Conservation (phyloP, 2,797 vertebrate species). For the Chrosomus eos region DNA sequence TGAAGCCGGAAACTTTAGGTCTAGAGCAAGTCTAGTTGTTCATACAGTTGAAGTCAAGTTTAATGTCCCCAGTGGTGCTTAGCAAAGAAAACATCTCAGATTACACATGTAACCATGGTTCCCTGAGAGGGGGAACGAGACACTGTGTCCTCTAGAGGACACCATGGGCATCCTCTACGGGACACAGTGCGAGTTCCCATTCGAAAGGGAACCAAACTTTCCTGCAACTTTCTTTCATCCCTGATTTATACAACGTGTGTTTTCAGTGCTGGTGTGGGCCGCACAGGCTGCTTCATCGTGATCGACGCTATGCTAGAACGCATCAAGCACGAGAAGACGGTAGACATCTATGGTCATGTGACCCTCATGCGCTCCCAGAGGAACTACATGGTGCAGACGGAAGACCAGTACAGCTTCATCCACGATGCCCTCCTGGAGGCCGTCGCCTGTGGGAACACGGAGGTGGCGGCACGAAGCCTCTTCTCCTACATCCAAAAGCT, state of each 20-base stretch:
- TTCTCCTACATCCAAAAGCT: constrained; percentile 98
- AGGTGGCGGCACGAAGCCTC: constrained; percentile 92
- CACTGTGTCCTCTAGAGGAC: background rate
- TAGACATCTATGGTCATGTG: constrained; percentile 96
- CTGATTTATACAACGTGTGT: background rate
- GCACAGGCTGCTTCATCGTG: constrained; percentile 97
- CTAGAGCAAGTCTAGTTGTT: background rate
- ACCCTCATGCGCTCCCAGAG: constrained; percentile 96
- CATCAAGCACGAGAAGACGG: constrained; percentile 96
- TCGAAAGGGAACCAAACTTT: background rate
- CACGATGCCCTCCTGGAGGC: constrained; percentile 97
- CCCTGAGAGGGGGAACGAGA: background rate
- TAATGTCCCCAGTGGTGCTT: background rate
- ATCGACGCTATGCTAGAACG: constrained; percentile 98
- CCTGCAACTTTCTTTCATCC: background rate
- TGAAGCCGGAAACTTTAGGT: background rate
- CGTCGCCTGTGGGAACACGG: constrained; percentile 94
- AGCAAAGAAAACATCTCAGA: background rate
- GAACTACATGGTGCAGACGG: constrained; percentile 99
- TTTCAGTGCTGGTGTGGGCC: constrained; percentile 89
- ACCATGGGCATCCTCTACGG: too few species aligned
- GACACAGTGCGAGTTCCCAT: background rate
- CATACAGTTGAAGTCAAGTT: background rate
- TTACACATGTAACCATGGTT: background rate
- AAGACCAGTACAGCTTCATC: constrained; percentile 99